phyloP scores from a whole-genome alignment of 2,888 invertebrate species.

The Pristionchus arcanus region DNA sequence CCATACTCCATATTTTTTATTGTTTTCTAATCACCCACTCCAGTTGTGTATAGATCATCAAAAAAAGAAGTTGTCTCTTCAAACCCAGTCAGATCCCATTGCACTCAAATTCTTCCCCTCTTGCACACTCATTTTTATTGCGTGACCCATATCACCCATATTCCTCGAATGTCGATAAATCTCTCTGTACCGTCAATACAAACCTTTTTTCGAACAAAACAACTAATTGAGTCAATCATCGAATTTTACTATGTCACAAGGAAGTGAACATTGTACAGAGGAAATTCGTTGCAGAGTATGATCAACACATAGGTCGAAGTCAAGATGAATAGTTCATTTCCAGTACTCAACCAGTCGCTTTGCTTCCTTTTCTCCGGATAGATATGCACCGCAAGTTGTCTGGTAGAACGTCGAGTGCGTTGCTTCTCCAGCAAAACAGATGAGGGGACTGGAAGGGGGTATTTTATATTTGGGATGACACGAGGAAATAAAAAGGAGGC shows the following conservation, averaged over 20 bases:
- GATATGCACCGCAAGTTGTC: constrained; percentile 33
- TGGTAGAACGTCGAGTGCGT: constrained; percentile 51
- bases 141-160: constrained; percentile 37
- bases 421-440: constrained; percentile 53
- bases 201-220: background rate
- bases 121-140: constrained; percentile 25
- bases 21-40: background rate
- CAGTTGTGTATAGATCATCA: constrained; percentile 40
- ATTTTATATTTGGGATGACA: background rate
- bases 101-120: background rate
- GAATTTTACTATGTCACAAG: background rate
- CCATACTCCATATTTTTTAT: too few species aligned
- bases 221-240: background rate
- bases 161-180: constrained; percentile 44
- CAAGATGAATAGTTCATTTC: background rate
- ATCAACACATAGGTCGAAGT: background rate
- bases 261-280: background rate
- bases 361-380: constrained; percentile 49
- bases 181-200: background rate
- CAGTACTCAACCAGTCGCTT: background rate
- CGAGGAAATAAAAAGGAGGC: too few species aligned
- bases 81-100: background rate
- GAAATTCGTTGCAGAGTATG: background rate
- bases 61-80: background rate
- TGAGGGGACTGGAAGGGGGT: constrained; percentile 17